These are phyloP conservation scores for Esox lucius DNA, from an alignment of 2,797 vertebrate species.

Conservation along the genomic window DNA sequence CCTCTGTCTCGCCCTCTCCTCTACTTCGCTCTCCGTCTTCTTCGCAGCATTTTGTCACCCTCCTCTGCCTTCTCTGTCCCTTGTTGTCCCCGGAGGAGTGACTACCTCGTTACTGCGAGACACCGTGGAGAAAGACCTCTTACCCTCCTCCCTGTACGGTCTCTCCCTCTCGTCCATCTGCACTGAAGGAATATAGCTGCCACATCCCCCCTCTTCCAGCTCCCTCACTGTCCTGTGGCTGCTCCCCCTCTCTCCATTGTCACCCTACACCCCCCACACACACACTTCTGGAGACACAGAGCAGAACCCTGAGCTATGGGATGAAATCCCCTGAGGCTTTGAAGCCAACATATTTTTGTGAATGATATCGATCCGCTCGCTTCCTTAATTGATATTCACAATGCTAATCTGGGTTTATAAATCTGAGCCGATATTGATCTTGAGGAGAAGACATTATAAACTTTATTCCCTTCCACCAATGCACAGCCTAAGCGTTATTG, in stretches of 20 bases:
- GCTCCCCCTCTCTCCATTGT: not conserved
- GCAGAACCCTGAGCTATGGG: conserved; percentile 40
- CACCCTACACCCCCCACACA: conserved; percentile 10
- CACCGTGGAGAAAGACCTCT: too few relatives aligned
- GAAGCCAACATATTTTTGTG: conserved; percentile 86
- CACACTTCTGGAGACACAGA: conserved; percentile 29
- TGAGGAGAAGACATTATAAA: conserved; percentile 86
- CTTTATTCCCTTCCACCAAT: conserved; percentile 69
- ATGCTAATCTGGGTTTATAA: conserved; percentile 93
- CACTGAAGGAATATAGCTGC: too few relatives aligned
- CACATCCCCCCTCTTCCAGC: conserved; percentile 18
- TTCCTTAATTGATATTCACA: conserved; percentile 91
- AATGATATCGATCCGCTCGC: conserved; percentile 85
- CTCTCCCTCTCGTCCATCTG: conserved; percentile 2
- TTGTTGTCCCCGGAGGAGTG: too few relatives aligned
- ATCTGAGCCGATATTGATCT: conserved; percentile 90
- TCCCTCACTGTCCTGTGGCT: not conserved
- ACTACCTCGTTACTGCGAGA: too few relatives aligned
- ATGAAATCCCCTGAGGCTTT: conserved; percentile 69
- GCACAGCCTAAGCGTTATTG: conserved; percentile 91
- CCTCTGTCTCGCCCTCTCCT: conserved; percentile 21
- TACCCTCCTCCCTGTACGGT: not conserved
- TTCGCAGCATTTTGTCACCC: not conserved
- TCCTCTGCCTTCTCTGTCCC: too few relatives aligned
- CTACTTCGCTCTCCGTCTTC: not conserved